Conservation (phyloP, 2,113 vertebrate species). For the Nerophis lumbriciformis region DNA sequence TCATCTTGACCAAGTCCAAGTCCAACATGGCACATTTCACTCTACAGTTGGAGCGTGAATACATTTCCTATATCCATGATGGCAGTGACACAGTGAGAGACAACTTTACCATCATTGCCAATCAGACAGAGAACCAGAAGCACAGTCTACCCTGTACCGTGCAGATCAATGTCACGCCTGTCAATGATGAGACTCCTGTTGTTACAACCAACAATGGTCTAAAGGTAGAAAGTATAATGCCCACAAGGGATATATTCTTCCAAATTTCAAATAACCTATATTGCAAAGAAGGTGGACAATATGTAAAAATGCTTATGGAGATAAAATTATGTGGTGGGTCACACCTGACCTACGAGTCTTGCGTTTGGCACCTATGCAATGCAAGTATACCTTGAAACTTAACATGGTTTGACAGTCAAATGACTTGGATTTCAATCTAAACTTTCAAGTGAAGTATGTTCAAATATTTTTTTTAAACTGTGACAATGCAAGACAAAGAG, state of each 20-base stretch:
- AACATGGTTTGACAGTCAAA: too few species aligned
- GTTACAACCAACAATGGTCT: slow-evolving; percentile 76
- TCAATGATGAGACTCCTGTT: slow-evolving; percentile 81
- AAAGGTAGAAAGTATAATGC: slow-evolving; percentile 63
- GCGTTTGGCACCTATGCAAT: too few species aligned
- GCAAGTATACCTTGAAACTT: too few species aligned
- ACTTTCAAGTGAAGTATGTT: too few species aligned
- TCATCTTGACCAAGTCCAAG: not conserved
- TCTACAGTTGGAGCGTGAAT: slow-evolving; percentile 76
- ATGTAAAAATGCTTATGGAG: too few species aligned
- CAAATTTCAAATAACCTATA: too few species aligned
- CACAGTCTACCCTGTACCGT: slow-evolving; percentile 73
- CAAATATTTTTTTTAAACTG: too few species aligned
- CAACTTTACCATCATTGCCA: slow-evolving; percentile 79
- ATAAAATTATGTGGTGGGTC: too few species aligned
- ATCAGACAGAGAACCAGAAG: slow-evolving; percentile 75
- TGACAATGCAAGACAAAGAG: too few species aligned
- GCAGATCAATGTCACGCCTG: slow-evolving; percentile 68
- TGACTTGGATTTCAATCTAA: too few species aligned
- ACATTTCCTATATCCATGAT: slow-evolving; percentile 82
- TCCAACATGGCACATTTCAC: not conserved
- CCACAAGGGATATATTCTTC: not conserved
- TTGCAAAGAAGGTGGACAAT: too few species aligned
- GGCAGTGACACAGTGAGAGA: slow-evolving; percentile 75
- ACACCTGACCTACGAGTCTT: too few species aligned